Conservation (phyloP, 2,888 invertebrate species). For the Leucoma salicis region DNA sequence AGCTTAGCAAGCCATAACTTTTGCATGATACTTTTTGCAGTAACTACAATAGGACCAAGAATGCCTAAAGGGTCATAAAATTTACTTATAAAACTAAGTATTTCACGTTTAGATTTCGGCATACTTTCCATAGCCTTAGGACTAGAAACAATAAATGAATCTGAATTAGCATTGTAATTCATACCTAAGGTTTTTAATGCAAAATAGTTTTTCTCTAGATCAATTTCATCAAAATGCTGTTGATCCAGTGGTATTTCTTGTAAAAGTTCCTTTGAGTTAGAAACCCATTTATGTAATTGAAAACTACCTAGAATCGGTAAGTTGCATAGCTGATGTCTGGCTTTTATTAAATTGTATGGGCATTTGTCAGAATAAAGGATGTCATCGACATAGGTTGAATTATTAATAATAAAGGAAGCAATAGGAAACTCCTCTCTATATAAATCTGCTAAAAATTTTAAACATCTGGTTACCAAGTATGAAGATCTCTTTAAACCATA, state of each 20-base stretch:
- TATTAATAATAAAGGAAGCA: background rate
- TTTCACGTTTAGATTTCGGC: too few relatives aligned
- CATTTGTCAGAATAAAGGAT: background rate
- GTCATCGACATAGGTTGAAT: background rate
- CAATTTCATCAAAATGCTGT: constrained; percentile 1
- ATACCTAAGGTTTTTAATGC: background rate
- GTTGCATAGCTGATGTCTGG: background rate
- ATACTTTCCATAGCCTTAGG: too few relatives aligned
- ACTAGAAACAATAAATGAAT: too few relatives aligned
- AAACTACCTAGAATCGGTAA: background rate
- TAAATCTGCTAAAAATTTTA: background rate
- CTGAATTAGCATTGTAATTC: too few relatives aligned
- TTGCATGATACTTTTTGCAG: too few relatives aligned
- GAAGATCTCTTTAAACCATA: constrained; percentile 1
- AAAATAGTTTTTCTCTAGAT: background rate
- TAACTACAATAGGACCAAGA: too few relatives aligned
- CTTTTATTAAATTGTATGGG: background rate
- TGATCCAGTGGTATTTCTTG: background rate
- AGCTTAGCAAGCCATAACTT: too few relatives aligned
- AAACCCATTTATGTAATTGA: background rate
- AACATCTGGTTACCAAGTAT: background rate
- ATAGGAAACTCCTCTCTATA: background rate
- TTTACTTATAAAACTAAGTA: too few relatives aligned
- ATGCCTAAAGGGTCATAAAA: too few relatives aligned
- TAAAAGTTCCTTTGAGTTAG: background rate